Evolutionary conservation across 2,888 invertebrate species (phyloP).

Genomic region (Tetranychus truncatus): DNA sequence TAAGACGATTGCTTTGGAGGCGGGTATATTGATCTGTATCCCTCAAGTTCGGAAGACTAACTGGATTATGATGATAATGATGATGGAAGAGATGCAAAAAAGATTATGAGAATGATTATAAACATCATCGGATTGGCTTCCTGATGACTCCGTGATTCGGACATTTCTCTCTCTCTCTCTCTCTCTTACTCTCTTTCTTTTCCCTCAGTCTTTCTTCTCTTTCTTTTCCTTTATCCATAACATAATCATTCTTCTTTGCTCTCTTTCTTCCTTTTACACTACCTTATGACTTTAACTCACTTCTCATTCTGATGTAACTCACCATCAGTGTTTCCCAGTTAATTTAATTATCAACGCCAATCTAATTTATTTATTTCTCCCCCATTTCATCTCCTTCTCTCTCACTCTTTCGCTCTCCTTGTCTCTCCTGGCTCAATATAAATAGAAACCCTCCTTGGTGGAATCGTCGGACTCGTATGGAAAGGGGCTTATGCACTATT

Average conservation of each 20-base stretch:
- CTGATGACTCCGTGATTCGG: not conserved
- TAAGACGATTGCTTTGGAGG: not conserved
- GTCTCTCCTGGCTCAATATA: not conserved
- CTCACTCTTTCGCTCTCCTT: constrained; percentile 2
- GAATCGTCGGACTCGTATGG: constrained; percentile 35
- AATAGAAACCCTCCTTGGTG: constrained; percentile 12
- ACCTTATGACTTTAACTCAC: not conserved
- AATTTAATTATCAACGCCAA: not conserved
- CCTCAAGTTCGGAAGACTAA: not conserved
- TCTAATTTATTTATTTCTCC: not conserved
- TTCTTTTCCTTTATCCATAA: not conserved
- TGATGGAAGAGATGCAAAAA: not conserved
- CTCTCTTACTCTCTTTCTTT: not conserved
- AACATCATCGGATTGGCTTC: not conserved
- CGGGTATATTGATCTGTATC: not conserved
- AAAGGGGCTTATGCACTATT: constrained; percentile 46
- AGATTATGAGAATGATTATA: not conserved
- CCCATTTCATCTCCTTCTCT: constrained; percentile 5
- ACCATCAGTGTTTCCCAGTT: not conserved
- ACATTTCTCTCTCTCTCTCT: not conserved
- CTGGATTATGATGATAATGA: not conserved
- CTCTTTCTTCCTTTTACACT: not conserved
- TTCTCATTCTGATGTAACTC: not conserved
- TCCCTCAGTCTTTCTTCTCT: not conserved
- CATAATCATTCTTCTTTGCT: not conserved